Percentiles rank a stretch among this genome's conserved stretches.
Evolutionary conservation across 2,797 vertebrate genomes (phyloP).

Genomic region (Lepus oiostolus): DNA sequence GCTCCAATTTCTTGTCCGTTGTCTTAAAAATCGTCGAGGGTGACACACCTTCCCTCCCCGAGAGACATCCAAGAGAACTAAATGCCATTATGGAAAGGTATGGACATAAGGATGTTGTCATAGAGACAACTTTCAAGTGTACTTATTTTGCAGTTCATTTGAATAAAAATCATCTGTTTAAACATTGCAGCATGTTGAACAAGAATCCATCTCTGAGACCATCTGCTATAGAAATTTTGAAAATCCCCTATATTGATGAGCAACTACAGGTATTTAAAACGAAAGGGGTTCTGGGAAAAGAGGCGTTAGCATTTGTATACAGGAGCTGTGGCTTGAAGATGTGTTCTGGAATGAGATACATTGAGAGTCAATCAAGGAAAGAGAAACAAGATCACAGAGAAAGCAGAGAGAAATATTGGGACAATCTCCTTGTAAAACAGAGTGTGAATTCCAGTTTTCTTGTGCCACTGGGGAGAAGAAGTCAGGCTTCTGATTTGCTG

Average conservation of each 20-base stretch:
- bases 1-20: slow-evolving; percentile 92
- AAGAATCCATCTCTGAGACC: slow-evolving; percentile 89
- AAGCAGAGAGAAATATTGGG: background rate
- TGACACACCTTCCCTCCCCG: slow-evolving; percentile 90
- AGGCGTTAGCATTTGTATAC: background rate
- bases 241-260: slow-evolving; percentile 86
- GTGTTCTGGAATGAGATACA: background rate
- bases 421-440: background rate
- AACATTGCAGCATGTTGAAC: slow-evolving; percentile 89
- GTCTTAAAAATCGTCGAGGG: slow-evolving; percentile 93
- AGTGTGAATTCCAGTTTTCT: background rate
- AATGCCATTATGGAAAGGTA: slow-evolving; percentile 90
- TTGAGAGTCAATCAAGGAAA: slow-evolving; percentile 7
- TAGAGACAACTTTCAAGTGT: background rate
- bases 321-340: background rate
- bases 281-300: background rate
- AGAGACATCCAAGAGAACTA: slow-evolving; percentile 88
- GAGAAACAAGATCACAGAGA: background rate
- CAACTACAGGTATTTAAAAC: slow-evolving; percentile 87
- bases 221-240: slow-evolving; percentile 88
- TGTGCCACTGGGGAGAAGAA: background rate
- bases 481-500: background rate
- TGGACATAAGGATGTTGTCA: background rate
- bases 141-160: background rate
- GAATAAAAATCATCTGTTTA: slow-evolving; percentile 71